These are phyloP conservation scores for Zosterops japonicus DNA, from an alignment of 2,113 vertebrate species.

Conservation along the genomic window DNA sequence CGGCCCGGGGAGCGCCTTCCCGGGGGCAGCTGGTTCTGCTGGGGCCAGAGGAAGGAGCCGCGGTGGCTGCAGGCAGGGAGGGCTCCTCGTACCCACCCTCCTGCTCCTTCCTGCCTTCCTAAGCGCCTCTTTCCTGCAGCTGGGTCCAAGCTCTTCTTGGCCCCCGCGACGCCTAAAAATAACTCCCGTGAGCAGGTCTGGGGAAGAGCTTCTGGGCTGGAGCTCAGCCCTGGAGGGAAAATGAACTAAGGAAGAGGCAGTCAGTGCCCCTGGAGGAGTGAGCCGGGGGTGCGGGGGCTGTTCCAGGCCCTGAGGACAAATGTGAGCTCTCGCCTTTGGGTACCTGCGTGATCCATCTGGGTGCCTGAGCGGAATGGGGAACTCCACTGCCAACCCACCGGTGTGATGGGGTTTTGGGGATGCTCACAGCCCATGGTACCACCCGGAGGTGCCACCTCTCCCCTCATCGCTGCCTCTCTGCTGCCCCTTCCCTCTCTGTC, in stretches of 20 bases:
- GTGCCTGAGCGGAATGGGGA: background rate
- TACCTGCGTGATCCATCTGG: accelerated
- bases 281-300: background rate
- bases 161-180: slow-evolving; percentile 33
- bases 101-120: slow-evolving; percentile 56
- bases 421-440: background rate
- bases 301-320: background rate
- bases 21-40: background rate
- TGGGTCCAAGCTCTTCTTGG: background rate
- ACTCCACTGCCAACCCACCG: accelerated
- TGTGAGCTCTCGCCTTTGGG: background rate
- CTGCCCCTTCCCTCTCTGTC: background rate
- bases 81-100: slow-evolving; percentile 40
- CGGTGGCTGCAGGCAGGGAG: slow-evolving; percentile 50
- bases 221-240: background rate
- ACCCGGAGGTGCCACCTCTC: background rate
- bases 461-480: background rate
- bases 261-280: background rate
- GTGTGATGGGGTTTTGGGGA: background rate
- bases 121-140: slow-evolving; percentile 57
- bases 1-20: background rate
- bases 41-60: slow-evolving; percentile 63
- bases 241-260: background rate
- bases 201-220: background rate
- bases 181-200: background rate